A percentile compares a stretch with the other conserved stretches of the same genome.
These are phyloP conservation scores for Criorhina ranunculi DNA, from an alignment of 2,888 invertebrate genomes.

Conservation along the genomic window DNA sequence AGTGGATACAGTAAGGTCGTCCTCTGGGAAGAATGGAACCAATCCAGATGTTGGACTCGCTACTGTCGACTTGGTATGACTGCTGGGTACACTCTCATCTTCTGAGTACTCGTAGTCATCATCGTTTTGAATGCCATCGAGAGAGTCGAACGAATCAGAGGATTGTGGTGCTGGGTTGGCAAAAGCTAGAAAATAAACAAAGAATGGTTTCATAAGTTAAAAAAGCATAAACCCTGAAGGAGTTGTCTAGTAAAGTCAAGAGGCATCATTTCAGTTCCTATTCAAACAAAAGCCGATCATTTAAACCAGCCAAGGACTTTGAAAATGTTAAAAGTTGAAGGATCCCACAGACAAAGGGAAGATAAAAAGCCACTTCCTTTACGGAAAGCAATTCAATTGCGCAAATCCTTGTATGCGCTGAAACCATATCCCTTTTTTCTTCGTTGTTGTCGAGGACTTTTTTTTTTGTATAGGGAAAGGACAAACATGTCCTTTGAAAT, in stretches of 20 bases:
- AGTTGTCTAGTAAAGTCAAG: not conserved
- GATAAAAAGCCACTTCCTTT: constrained; percentile 40
- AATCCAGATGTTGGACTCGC: constrained; percentile 6
- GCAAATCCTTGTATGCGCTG: constrained; percentile 31
- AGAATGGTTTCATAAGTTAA: not conserved
- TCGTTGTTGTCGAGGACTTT: no score
- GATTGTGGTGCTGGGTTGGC: constrained; percentile 21
- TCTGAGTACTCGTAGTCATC: constrained; percentile 67
- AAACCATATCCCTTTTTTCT: constrained; percentile 19
- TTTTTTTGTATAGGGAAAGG: no score
- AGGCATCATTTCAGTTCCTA: not conserved
- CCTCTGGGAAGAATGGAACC: constrained; percentile 45
- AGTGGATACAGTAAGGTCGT: constrained; percentile 35
- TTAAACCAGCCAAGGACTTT: not conserved
- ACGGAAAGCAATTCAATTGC: constrained; percentile 28
- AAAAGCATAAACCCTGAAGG: not conserved
- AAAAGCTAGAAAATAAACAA: constrained; percentile 45
- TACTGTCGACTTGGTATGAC: constrained; percentile 20
- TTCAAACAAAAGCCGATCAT: no score
- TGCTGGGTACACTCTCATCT: constrained; percentile 42
- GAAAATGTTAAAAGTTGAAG: constrained; percentile 36
- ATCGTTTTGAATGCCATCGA: constrained; percentile 42
- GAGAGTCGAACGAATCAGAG: constrained; percentile 1
- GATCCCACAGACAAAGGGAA: constrained; percentile 11
- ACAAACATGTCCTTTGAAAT: constrained; percentile 32